Base-by-base conservation (phyloP, 1,140 invertebrate species). In the Philotrypesis tridentata region DNA sequence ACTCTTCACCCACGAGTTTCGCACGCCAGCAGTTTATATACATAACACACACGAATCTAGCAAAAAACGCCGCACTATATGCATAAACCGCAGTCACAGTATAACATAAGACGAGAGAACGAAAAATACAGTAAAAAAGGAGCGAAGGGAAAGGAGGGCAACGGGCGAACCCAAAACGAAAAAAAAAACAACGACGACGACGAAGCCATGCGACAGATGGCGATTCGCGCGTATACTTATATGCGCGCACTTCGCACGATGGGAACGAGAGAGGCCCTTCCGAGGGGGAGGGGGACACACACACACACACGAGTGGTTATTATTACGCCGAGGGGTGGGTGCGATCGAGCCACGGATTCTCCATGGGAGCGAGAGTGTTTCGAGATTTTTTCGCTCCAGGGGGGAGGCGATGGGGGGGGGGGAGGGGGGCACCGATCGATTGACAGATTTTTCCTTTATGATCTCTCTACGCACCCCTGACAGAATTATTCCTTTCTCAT, bases 131-230 rank as follows among this genome's bases (percentile, higher is more conserved):
- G 55, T 65, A 37, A 74, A 27, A 31, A 43, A 71, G 29, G 31
- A 31, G n/a, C n/a, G 37, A 74, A 61, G 33, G 31, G 60, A 80
- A 74, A 83, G 48, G 72, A 83, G 72, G 70, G 63, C 73, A 77
- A 55, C 31, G 37, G 37, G 37, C 71, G 40, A 55, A 31, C 65
- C 40, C 70, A 60, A 70, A 48, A 78, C n/a, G n/a, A n/a, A n/a
- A n/a, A n/a, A n/a, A n/a, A n/a, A n/a, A n/a, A n/a, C n/a, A n/a
- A n/a, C n/a, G n/a, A n/a, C n/a, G 68, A 31, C 11, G 25, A 68
- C 29, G n/a, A 55, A 68, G 37, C 25, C 27, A 37, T 31, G 68
- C 43, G 68, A 67, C 77, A 79, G 77, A 79, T 79, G 77, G 77
- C 48, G 77, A 72, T 79, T 55, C 67, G 60, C 67, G 77, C 33